These are phyloP conservation scores for Caenorhabditis wallacei DNA, from an alignment of 2,888 invertebrate species.

Conservation along the genomic window DNA sequence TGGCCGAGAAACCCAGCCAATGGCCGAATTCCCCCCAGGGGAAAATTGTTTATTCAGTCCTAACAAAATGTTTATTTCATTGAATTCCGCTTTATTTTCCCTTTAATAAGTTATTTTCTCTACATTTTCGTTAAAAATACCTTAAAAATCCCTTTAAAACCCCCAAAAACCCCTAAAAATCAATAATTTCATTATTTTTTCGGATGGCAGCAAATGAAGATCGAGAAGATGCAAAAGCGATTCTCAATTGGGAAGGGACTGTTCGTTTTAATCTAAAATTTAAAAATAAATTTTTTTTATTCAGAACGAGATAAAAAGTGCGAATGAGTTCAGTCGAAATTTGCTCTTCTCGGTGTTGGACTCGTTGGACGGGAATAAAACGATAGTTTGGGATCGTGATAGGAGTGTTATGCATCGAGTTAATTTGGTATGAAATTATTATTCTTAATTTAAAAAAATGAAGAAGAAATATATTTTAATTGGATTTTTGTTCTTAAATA, in stretches of 20 bases:
- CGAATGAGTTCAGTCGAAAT: constrained; percentile 69
- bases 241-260: constrained; percentile 61
- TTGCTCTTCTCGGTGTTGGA: constrained; percentile 78
- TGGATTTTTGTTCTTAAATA: too few relatives aligned
- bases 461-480: constrained; percentile 10
- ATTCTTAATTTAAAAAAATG: neutral
- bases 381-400: constrained; percentile 79
- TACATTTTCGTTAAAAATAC: neutral
- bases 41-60: neutral
- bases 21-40: neutral
- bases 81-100: neutral
- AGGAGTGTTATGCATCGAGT: constrained; percentile 75
- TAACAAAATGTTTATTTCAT: neutral
- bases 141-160: neutral
- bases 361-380: constrained; percentile 77
- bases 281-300: neutral
- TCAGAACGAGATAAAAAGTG: constrained; percentile 66
- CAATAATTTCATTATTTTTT: constrained; percentile 23
- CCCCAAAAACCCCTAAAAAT: too few relatives aligned
- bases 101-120: too few relatives aligned
- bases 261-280: constrained; percentile 18
- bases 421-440: constrained; percentile 74
- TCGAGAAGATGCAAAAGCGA: constrained; percentile 43
- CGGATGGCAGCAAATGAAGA: constrained; percentile 44
- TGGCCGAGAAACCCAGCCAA: constrained; percentile 12